Evolutionary conservation across 2,888 invertebrate genomes (phyloP), one percentile per base, ranked within the genome.

Genomic region (Spialia ferax): DNA sequence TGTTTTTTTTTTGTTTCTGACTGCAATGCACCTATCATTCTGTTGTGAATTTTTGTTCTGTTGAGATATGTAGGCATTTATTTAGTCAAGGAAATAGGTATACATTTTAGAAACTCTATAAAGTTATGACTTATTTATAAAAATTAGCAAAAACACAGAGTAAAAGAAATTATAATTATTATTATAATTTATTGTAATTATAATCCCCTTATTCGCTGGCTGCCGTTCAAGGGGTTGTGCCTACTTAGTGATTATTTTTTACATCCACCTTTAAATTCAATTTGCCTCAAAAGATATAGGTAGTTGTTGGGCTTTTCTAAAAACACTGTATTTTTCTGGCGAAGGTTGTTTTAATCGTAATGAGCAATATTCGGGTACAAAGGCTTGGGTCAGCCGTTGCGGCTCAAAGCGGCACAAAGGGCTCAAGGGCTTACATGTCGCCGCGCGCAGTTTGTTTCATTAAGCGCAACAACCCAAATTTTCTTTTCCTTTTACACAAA

Each of bases 401-500:
- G 77, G 81, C 80, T 86, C 89, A 88, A 90, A 88, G 86, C 85
- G 79, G 70, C 87, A 91, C 92, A 92, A 92, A 92, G 89, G 87
- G 85, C 87, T 88, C 85, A 88, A 87, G 87, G 87, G 86, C 77
- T 89, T 89, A 89, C 89, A 90, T 86, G 90, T 88, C 86, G 83
- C 88, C 83, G 83, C 86, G 86, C 86, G 83, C 86, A 92, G 90
- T 93, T 91, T 89, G 54, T 54, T 54, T 54, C 26, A 54, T 54
- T 26, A 54, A 54, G 81, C 87, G 84, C 78, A 78, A 83, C 81
- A 79, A 78, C 83, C 88, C 77, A 83, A 86, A 87, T 85, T 89
- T 88, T 87, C 85, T 87, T 89, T 89, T 85, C 79, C 84, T 79
- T 83, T 82, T 80, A 81, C 80, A 74, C 81, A 74, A 79, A 73